Evolutionary conservation across 2,888 invertebrate species (phyloP).

Genomic region (Himalopsyche japonica): DNA sequence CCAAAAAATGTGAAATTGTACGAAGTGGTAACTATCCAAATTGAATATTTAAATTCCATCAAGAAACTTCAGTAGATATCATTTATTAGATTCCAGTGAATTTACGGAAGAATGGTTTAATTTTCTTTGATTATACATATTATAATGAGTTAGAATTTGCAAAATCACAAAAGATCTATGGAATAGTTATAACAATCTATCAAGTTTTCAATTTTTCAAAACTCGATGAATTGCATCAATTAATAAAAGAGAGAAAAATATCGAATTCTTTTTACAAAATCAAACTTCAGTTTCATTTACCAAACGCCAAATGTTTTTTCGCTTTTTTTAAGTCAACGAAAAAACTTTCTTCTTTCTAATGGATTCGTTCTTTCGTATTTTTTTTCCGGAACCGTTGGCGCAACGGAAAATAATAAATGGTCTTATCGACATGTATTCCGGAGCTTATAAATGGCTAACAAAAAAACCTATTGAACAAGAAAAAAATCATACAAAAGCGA

Average conservation of each 20-base stretch:
- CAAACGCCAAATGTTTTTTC: background rate
- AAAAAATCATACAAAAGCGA: background rate
- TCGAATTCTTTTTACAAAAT: background rate
- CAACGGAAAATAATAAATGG: constrained; percentile 20
- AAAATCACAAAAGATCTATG: too few relatives aligned
- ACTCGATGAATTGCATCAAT: background rate
- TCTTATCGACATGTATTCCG: constrained; percentile 10
- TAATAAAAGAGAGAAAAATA: background rate
- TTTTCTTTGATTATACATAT: too few relatives aligned
- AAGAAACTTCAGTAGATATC: too few relatives aligned
- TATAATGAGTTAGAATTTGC: too few relatives aligned
- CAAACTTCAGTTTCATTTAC: background rate
- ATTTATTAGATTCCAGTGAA: too few relatives aligned
- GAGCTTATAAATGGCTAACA: background rate
- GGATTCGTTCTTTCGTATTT: constrained; percentile 18
- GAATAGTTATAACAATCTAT: too few relatives aligned
- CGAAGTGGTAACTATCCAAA: too few relatives aligned
- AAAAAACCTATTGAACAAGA: background rate
- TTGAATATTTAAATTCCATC: too few relatives aligned
- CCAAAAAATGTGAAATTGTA: too few relatives aligned
- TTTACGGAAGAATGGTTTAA: too few relatives aligned
- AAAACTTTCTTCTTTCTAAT: constrained; percentile 19
- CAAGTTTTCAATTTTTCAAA: too few relatives aligned
- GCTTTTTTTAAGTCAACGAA: constrained; percentile 7
- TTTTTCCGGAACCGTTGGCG: background rate